Evolutionary conservation across 2,113 vertebrate genomes (phyloP), one percentile per base, ranked within the genome.

Genomic region (Pitta sordida): DNA sequence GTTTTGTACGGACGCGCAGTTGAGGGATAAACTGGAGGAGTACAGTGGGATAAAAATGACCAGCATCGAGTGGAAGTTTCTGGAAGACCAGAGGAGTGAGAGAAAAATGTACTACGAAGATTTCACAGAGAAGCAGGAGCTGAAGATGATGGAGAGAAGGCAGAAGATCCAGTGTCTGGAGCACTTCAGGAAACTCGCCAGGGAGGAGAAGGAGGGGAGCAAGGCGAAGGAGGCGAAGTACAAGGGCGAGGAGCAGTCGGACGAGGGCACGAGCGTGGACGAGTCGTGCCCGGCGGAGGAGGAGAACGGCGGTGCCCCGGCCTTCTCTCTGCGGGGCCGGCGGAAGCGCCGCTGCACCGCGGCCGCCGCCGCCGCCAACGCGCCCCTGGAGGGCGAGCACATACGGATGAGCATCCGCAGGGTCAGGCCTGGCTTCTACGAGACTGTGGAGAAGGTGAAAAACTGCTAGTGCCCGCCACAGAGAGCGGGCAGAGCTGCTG

Each of bases 371-470:
- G 20, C 64, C 12, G 4, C 83, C 3, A 9, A 79, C 49, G 67
- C 95, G 91, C 93, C 95, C 74, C 86, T 96, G 88, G 96, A 97
- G 62, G 89, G 94, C 69, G 93, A 97, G 91, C 97, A 95, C 55
- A 96, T 97, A 94, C 92, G 96, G 73, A 96, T 97, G 96, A 97
- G 96, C 81, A 97, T 97, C 85, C 85, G 97, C 88, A 97, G 94
- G 58, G 97, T 97, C 55, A 91, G 97, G 83, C 97, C 96, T 20
- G 97, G 97, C 27, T 97, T 97, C 93, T 97, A 97, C 23, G 97
- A 97, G 94, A 97, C 97, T 96, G 96, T 97, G 91, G 96, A 97
- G 56, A 97, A 97, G 91, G 93, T 95, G 20, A 79, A 97, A 83
- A 96, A 97, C 83, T 97, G 96, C 91, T 97, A 97, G 87, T 27